These are phyloP conservation scores for Phenganax stokvisi DNA, from an alignment of 92 coral and sea anemone species.

Conservation along the genomic window DNA sequence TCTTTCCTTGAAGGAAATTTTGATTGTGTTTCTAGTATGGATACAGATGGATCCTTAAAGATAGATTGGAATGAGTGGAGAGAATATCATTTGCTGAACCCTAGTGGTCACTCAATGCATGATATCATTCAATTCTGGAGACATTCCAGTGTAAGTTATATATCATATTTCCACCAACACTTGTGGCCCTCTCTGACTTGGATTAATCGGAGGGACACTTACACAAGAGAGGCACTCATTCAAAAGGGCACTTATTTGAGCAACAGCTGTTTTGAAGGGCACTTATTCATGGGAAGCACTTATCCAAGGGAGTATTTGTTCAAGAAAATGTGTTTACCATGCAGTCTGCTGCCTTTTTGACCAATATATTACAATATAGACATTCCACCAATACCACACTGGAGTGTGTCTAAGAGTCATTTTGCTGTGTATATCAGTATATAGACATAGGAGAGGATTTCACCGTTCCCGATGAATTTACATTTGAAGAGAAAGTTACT, in stretches of 20 bases:
- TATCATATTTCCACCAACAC: not conserved
- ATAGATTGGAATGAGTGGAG: conserved; percentile 99
- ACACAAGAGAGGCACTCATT: no score
- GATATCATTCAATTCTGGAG: conserved; percentile 97
- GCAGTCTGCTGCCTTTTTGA: no score
- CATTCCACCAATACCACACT: no score
- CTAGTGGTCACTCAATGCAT: conserved; percentile 97
- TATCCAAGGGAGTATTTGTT: no score
- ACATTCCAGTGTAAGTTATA: conserved; percentile 70
- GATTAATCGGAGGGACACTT: not conserved
- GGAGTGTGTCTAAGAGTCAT: not conserved
- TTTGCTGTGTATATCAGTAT: conserved; percentile 41
- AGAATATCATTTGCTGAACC: conserved; percentile 87
- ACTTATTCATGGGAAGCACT: no score
- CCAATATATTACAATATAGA: no score
- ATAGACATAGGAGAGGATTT: conserved; percentile 96
- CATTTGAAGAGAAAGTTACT: conserved; percentile 86
- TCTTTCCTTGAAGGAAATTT: not conserved
- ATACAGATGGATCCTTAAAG: conserved; percentile 75
- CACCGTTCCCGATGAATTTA: conserved; percentile 94
- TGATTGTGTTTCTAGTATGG: conserved; percentile 56
- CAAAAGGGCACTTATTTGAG: no score
- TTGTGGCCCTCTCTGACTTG: not conserved
- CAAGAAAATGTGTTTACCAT: no score
- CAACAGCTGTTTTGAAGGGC: no score